Percentiles rank a stretch among this genome's conserved stretches.
Evolutionary conservation across 2,113 vertebrate genomes (phyloP).

Genomic region (Colius striatus): DNA sequence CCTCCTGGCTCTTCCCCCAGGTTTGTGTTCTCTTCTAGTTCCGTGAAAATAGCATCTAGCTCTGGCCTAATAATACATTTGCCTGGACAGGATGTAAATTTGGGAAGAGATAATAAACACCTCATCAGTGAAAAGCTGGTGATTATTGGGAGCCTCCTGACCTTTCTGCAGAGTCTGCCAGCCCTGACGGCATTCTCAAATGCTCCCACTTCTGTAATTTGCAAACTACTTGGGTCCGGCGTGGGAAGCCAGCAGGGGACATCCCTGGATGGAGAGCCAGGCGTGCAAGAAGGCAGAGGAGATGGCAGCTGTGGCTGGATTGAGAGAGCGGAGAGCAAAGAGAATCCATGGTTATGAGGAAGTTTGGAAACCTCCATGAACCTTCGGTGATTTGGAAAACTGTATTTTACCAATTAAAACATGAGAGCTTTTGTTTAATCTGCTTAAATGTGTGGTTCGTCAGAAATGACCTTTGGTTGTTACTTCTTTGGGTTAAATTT

Average conservation of each 20-base stretch:
- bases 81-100: conserved; percentile 7
- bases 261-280: background rate
- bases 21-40: background rate
- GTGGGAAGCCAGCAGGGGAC: background rate
- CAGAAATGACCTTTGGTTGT: background rate
- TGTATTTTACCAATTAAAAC: background rate
- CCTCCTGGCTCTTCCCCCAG: no score
- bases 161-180: conserved; percentile 12
- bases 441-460: background rate
- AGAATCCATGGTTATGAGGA: background rate
- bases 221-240: background rate
- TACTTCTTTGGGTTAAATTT: background rate
- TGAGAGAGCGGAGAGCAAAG: background rate
- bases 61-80: conserved; percentile 14
- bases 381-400: background rate
- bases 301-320: background rate
- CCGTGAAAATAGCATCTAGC: background rate
- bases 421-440: background rate
- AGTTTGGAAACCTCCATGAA: background rate
- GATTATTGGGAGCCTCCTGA: conserved; percentile 49
- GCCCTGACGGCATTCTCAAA: background rate
- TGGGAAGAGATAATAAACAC: conserved; percentile 44
- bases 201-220: conserved; percentile 36
- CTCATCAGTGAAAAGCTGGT: conserved; percentile 52
- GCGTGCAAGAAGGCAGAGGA: background rate